These are phyloP conservation scores for Baronia brevicornis DNA, from an alignment of 2,888 invertebrate genomes.

Conservation along the genomic window DNA sequence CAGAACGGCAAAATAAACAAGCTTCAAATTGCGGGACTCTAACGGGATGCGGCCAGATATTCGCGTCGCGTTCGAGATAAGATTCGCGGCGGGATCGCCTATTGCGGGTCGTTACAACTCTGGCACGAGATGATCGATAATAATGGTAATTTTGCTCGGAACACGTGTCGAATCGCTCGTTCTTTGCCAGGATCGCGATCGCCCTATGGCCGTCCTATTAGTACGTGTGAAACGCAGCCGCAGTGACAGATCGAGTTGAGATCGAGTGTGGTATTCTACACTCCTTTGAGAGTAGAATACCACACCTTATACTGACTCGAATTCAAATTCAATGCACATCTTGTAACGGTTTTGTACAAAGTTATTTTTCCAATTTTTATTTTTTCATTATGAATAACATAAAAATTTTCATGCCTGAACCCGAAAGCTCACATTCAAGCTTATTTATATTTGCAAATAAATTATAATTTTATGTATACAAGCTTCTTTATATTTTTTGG, in stretches of 20 bases:
- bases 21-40: conserved; percentile 38
- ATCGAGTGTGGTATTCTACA: conserved; percentile 5
- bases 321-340: no score
- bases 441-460: no score
- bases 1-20: conserved; percentile 41
- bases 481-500: no score
- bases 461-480: no score
- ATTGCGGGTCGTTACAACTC: conserved; percentile 67
- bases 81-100: conserved; percentile 51
- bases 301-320: no score
- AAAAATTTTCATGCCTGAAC: no score
- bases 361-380: no score
- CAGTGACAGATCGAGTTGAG: conserved; percentile 51
- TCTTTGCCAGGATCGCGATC: conserved; percentile 55
- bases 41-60: conserved; percentile 37
- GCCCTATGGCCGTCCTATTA: conserved; percentile 58
- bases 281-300: no score
- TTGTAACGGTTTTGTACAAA: no score
- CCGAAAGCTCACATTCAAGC: no score
- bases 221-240: conserved; percentile 49
- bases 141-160: conserved; percentile 69
- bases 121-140: conserved; percentile 72
- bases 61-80: conserved; percentile 38
- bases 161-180: conserved; percentile 68
- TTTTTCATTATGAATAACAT: no score